Evolutionary conservation across 1,140 invertebrate species (phyloP).

Genomic region (Cotesia typhae): DNA sequence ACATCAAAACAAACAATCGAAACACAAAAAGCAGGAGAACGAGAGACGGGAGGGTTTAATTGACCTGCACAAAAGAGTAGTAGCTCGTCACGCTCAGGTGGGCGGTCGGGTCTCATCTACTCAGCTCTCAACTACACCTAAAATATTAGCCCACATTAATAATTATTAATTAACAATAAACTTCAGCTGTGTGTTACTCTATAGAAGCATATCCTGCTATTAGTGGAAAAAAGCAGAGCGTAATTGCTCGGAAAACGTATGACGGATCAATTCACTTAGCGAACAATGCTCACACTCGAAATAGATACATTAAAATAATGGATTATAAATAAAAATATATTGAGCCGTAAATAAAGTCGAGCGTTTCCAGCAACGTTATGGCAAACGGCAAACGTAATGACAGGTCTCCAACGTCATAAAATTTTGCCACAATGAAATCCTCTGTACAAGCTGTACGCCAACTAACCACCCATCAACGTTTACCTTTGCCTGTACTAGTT

Average conservation of each 20-base stretch:
- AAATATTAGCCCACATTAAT: slow-evolving; percentile 27
- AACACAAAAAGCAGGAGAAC: no score
- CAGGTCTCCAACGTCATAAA: slow-evolving; percentile 63
- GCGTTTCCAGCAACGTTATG: slow-evolving; percentile 16
- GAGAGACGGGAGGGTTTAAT: background rate
- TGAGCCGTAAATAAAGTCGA: slow-evolving; percentile 59
- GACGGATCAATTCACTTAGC: no score
- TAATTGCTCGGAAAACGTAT: no score
- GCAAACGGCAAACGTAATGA: slow-evolving; percentile 57
- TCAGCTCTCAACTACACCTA: slow-evolving; percentile 12
- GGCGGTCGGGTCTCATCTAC: slow-evolving; percentile 20
- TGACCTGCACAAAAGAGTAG: slow-evolving; percentile 26
- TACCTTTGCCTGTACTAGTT: slow-evolving; percentile 4
- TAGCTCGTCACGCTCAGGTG: slow-evolving; percentile 35
- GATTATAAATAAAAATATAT: slow-evolving; percentile 62
- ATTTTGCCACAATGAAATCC: slow-evolving; percentile 60
- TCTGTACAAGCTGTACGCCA: no score
- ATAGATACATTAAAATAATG: slow-evolving; percentile 59
- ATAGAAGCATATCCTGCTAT: no score
- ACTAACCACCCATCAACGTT: background rate
- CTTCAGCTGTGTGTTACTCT: background rate
- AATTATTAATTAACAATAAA: background rate
- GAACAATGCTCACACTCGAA: slow-evolving; percentile 35
- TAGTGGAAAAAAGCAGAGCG: no score
- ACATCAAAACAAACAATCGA: no score